Base-by-base conservation (phyloP, 2,888 invertebrate species). In the Rhingia rostrata region DNA sequence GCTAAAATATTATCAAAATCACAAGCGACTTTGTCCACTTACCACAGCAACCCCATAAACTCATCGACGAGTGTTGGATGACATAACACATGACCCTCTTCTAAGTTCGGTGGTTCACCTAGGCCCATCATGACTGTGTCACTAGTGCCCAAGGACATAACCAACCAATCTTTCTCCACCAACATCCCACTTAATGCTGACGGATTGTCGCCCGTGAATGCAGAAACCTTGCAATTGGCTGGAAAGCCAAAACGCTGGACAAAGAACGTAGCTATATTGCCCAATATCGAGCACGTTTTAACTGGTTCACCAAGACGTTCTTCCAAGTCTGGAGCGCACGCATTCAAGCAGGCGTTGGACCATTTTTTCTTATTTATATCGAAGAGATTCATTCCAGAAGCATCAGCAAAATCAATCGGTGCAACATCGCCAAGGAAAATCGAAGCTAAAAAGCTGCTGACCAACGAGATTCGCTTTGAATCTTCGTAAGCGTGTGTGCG, bases 191-290 rank as follows among this genome's bases (percentile, higher is more conserved):
- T 94, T 30, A 97, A 92, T 0, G 97, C 96, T 1, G 97, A 95
- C 32, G 97, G 96, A 93, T 99, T 99, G 91, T 99, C 99, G 0
- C 99, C 99, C 0, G 98, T 98, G 91, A 98, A 98, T 0, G 97
- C 96, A 4, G 97, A 93, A 2, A 99, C 94, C 88, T 94, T 93
- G 90, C 99, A 99, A 10, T 95, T 93, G 0, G 94, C 91, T 85
- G 94, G 93, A 92, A 99, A 98, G 12, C 96, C 96, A 91, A 97
- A 99, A 79, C 97, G 93, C 86, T 96, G 94, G 6, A 97, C 96
- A 91, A 95, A 97, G 92, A 98, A 99, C 0, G 93, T 88, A 0
- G 95, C 94, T 64, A 99, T 93, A 4, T 92, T 88, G 0, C 98
- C 98, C 83, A 98, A 91, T 82, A 94, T 92, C 0, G 94, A 93